Conservation (phyloP, 2,797 vertebrate species). For the Halcyon smyrnensis region DNA sequence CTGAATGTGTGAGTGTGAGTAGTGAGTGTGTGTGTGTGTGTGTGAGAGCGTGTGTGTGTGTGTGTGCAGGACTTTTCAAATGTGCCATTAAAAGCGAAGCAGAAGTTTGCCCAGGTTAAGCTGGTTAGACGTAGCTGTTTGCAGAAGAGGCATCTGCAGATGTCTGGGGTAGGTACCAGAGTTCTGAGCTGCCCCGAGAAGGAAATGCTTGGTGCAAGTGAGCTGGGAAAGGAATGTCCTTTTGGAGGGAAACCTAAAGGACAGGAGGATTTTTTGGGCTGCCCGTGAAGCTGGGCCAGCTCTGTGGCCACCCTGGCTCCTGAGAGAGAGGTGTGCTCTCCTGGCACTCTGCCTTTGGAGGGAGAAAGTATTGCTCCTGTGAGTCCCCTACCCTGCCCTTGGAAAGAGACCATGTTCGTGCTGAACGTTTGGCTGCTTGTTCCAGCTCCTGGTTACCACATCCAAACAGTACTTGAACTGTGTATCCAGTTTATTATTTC, state of each 20-base stretch:
- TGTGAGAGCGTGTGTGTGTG: no score
- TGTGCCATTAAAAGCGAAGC: not conserved
- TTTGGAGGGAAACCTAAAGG: not conserved
- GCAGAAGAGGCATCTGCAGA: not conserved
- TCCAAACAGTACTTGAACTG: not conserved
- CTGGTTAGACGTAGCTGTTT: not conserved
- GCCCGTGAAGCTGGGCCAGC: not conserved
- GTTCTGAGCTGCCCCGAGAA: not conserved
- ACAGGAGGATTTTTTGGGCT: not conserved
- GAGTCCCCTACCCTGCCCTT: not conserved
- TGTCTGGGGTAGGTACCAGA: not conserved
- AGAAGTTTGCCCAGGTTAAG: not conserved
- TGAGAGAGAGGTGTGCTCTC: not conserved
- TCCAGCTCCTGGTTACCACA: not conserved
- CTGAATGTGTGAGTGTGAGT: accelerated
- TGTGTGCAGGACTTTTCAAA: not conserved
- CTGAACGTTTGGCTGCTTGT: not conserved
- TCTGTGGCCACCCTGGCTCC: not conserved
- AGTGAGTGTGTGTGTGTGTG: no score
- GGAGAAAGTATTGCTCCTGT: not conserved
- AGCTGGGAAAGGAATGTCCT: not conserved
- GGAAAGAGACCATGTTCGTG: not conserved
- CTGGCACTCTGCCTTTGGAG: not conserved
- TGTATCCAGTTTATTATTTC: not conserved
- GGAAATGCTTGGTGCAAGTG: not conserved